A percentile compares a stretch with the other conserved stretches of the same genome.
phyloP scores from a whole-genome alignment of 2,888 invertebrate genomes.

The Portevinia maculata region DNA sequence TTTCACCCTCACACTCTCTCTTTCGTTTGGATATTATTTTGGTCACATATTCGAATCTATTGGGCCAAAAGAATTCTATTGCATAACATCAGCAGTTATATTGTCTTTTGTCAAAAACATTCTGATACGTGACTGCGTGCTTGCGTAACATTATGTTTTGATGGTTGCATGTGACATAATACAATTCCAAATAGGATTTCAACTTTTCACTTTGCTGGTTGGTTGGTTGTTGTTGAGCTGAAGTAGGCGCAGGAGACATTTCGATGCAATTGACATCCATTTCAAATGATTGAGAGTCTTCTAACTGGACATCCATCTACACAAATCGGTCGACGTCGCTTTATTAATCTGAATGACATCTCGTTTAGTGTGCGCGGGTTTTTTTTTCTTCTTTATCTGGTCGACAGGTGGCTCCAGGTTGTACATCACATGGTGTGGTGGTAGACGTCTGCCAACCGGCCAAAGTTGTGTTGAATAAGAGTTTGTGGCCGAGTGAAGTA shows the following conservation, averaged over 20 bases:
- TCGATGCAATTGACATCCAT: not conserved
- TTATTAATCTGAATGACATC: slow-evolving; percentile 48
- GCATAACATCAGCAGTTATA: slow-evolving; percentile 15
- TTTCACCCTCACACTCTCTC: slow-evolving; percentile 56
- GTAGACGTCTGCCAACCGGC: not conserved
- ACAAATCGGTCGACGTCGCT: not conserved
- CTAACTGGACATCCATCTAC: slow-evolving; percentile 9
- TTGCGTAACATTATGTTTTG: slow-evolving; percentile 21
- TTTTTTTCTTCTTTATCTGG: slow-evolving; percentile 1
- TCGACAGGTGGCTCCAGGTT: slow-evolving; percentile 25
- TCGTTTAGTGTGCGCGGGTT: slow-evolving; percentile 8
- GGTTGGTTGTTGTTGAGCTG: no score
- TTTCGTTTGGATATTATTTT: slow-evolving; percentile 48
- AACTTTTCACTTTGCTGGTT: slow-evolving; percentile 7
- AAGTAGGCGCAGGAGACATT: not conserved
- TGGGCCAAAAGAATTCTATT: slow-evolving; percentile 42
- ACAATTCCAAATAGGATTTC: slow-evolving; percentile 13
- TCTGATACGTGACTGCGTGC: slow-evolving; percentile 33
- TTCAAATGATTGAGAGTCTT: not conserved
- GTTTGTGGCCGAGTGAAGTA: not conserved
- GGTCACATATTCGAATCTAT: slow-evolving; percentile 39
- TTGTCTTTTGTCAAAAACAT: slow-evolving; percentile 44
- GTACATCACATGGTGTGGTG: not conserved
- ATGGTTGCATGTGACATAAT: slow-evolving; percentile 4
- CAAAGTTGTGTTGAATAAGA: not conserved